Evolutionary conservation across 2,113 vertebrate genomes (phyloP).

Genomic region (Perca flavescens): DNA sequence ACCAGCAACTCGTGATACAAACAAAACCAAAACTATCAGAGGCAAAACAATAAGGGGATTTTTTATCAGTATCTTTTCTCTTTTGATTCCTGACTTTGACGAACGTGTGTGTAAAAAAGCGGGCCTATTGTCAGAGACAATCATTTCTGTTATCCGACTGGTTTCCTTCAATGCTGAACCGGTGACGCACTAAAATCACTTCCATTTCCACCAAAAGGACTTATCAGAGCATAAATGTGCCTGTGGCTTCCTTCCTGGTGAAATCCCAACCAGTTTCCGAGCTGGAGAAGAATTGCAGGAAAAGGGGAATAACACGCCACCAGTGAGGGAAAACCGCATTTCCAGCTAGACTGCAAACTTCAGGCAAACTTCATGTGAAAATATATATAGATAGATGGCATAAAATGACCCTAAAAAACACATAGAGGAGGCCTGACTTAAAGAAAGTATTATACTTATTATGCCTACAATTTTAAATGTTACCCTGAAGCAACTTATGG

Average conservation of each 20-base stretch:
- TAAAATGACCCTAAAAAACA: constrained; percentile 3
- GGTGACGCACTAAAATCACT: constrained; percentile 81
- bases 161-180: constrained; percentile 73
- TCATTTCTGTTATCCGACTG: constrained; percentile 72
- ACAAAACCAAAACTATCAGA: constrained; percentile 56
- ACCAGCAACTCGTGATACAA: constrained; percentile 42
- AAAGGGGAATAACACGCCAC: constrained; percentile 68
- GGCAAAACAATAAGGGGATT: constrained; percentile 56
- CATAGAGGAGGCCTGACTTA: neutral
- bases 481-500: neutral
- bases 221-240: constrained; percentile 82
- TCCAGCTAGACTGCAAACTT: constrained; percentile 62
- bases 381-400: constrained; percentile 21
- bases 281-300: constrained; percentile 83
- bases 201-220: constrained; percentile 82
- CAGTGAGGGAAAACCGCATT: constrained; percentile 66
- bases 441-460: neutral
- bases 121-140: constrained; percentile 71
- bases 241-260: constrained; percentile 83
- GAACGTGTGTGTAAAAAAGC: constrained; percentile 42
- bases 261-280: constrained; percentile 70
- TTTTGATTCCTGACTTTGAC: constrained; percentile 72
- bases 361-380: constrained; percentile 39
- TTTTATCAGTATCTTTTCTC: constrained; percentile 60
- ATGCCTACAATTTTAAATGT: neutral